Base-by-base conservation (phyloP, 1,140 invertebrate genomes). In the Pachyrhynchus sulphureomaculatus region DNA sequence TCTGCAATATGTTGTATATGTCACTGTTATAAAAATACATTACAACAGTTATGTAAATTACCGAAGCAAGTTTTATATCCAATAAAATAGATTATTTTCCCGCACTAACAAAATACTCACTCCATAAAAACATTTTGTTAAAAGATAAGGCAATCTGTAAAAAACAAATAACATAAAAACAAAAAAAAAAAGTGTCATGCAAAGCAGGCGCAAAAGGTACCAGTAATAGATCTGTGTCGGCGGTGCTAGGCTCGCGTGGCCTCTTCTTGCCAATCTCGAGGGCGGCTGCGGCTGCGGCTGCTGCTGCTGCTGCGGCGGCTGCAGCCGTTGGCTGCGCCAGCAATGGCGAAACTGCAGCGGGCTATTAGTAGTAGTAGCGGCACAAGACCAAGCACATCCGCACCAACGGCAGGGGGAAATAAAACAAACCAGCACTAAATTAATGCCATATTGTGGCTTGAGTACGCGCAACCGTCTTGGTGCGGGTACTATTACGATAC, bases 251-350 rank as follows among this genome's bases (percentile, higher is more conserved):
- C 82, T 89, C 87, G 80, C 87, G 86, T 81, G 86, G 83, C 81
- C 88, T 86, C 85, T 92, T 92, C 88, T 92, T 91, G 84, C 89
- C 88, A 80, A 88, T 84, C 83, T 88, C 86, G 77, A 84, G 80
- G 78, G 85, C 82, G 68, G 77, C 76, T 64, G 80, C 77, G 67
- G 80, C 79, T 67, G 76, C 75, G 68, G 78, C 65, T 52, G 72
- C 67, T 68, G 77, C 61, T 24, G 54, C 59, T 44, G 59, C 54
- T 32, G 69, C 63, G 73, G 69, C 69, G 24, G 76, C 59, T 32
- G 44, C 52, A 15, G 61, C 44, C 42, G 59, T 56, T 51, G 74
- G 68, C 69, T 53, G 59, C 39, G 77, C 79, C 77, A 82, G 80
- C 72, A 84, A 81, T 69, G 75, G 74, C 71, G 75, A 76, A 68